Conservation (phyloP, 2,797 vertebrate species). For the Sebastes diploproa region DNA sequence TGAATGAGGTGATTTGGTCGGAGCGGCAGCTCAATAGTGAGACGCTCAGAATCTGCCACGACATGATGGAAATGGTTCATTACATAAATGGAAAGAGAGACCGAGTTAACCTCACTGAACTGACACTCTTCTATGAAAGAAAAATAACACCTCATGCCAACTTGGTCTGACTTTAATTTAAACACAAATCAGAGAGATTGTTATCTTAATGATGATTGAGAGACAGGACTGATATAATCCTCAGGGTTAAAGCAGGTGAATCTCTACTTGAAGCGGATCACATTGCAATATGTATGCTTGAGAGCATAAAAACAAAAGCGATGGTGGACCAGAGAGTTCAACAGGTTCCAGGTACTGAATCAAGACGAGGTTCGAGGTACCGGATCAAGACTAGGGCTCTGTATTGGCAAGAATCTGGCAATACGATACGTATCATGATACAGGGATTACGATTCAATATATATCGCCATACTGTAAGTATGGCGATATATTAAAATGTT, state of each 20-base stretch:
- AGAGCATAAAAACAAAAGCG: neutral
- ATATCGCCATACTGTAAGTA: no score
- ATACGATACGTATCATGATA: no score
- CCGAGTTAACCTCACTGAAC: neutral
- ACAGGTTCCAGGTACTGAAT: no score
- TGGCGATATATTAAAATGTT: no score
- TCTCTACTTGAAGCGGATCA: neutral
- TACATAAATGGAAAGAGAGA: neutral
- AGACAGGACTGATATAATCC: neutral
- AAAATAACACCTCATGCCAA: neutral
- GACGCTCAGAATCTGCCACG: neutral
- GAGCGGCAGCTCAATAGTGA: neutral
- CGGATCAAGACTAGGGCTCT: no score
- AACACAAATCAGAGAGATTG: neutral
- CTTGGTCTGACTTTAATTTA: slow-evolving; percentile 5
- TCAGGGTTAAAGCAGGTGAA: neutral
- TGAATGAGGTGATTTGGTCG: neutral
- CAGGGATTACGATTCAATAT: no score
- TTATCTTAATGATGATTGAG: neutral
- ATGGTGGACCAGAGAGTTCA: neutral
- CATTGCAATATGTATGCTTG: neutral
- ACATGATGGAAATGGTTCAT: slow-evolving; percentile 15
- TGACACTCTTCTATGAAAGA: neutral
- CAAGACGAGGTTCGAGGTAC: no score
- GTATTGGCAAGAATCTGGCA: no score